Conservation (phyloP, 2,888 invertebrate species). For the Cheiracanthium punctorium region DNA sequence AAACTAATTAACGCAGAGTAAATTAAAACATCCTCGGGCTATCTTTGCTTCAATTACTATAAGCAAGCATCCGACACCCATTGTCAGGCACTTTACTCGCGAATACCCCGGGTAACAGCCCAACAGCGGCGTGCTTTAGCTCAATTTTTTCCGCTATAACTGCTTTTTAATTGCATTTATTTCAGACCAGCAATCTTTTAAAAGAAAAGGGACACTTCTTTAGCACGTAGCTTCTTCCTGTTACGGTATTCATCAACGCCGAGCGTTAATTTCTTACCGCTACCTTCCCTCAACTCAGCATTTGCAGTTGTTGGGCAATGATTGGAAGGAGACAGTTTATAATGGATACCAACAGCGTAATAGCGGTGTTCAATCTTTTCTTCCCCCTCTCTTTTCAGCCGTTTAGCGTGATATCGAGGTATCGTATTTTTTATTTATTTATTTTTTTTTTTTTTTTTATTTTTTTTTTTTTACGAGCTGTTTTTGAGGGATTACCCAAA, state of each 20-base stretch:
- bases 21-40: slow-evolving; percentile 27
- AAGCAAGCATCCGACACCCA: neutral
- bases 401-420: neutral
- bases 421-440: too few relatives aligned
- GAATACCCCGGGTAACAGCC: neutral
- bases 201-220: slow-evolving; percentile 3
- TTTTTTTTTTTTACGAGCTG: neutral
- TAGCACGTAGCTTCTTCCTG: slow-evolving; percentile 24
- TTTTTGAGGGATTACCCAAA: neutral
- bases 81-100: slow-evolving; percentile 12
- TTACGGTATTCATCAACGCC: slow-evolving; percentile 3
- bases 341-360: slow-evolving; percentile 12
- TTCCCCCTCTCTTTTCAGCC: too few relatives aligned
- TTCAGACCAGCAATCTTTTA: slow-evolving; percentile 5
- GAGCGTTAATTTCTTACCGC: neutral
- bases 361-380: slow-evolving; percentile 20
- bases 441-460: neutral
- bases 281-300: neutral
- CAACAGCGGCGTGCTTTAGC: neutral
- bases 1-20: slow-evolving; percentile 27
- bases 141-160: slow-evolving; percentile 38
- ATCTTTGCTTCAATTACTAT: neutral
- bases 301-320: neutral
- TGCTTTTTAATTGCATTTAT: slow-evolving; percentile 59
- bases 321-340: slow-evolving; percentile 14